Percentiles rank a stretch among this genome's conserved stretches.
phyloP scores from a whole-genome alignment of 2,797 vertebrate genomes.

The Coranthus polyacanthus region DNA sequence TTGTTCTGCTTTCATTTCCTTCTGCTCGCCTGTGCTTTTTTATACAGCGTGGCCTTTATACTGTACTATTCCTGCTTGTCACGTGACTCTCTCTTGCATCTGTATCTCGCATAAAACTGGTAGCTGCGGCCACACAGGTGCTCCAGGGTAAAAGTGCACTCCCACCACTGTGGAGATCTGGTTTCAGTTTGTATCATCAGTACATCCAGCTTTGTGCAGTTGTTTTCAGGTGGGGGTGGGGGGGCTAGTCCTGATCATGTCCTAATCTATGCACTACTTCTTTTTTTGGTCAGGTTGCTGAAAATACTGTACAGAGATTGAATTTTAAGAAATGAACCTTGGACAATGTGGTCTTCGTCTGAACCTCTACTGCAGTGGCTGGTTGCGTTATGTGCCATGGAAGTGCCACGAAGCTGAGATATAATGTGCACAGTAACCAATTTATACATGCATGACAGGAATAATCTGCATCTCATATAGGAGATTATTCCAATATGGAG shows the following conservation, averaged over 20 bases:
- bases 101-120: neutral
- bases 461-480: constrained; percentile 3
- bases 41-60: neutral
- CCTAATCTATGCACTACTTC: no score
- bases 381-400: neutral
- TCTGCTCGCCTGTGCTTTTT: constrained; percentile 3
- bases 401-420: constrained; percentile 4
- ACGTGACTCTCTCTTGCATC: neutral
- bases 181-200: neutral
- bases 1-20: neutral
- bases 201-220: neutral
- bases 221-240: no score
- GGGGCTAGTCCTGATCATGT: no score
- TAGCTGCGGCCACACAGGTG: neutral
- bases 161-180: neutral
- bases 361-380: no score
- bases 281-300: no score
- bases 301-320: no score
- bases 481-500: constrained; percentile 26
- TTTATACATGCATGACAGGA: constrained; percentile 7
- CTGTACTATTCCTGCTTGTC: neutral
- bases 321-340: no score
- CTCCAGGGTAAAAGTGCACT: neutral
- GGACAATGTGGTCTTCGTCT: no score
- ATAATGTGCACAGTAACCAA: constrained; percentile 5